Conservation (phyloP, 1,140 invertebrate genomes). For the Drosophila navojoa region DNA sequence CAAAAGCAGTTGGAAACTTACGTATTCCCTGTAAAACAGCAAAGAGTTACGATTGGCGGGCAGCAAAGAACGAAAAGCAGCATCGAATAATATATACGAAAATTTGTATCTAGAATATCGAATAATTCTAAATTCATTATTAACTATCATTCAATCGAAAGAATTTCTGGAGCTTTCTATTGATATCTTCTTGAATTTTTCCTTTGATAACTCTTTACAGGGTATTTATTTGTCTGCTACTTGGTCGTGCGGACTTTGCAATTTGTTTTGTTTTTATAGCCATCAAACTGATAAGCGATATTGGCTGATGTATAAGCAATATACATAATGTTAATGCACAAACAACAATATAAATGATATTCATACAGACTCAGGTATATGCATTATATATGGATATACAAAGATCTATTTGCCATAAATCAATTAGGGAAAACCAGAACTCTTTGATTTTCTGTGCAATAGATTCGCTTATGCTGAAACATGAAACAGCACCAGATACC, state of each 20-base stretch:
- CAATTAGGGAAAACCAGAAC: not conserved
- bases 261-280: slow-evolving; percentile 5
- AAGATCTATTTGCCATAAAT: not conserved
- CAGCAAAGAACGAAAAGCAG: too few relatives aligned
- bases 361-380: not conserved
- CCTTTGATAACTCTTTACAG: not conserved
- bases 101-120: too few relatives aligned
- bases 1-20: too few relatives aligned
- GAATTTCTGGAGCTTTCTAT: not conserved
- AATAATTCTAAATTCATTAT: too few relatives aligned
- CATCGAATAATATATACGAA: too few relatives aligned
- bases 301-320: slow-evolving; percentile 11
- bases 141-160: not conserved
- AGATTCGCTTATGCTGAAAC: not conserved
- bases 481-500: too few relatives aligned
- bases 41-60: too few relatives aligned
- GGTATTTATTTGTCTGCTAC: not conserved
- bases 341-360: slow-evolving; percentile 1
- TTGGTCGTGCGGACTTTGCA: not conserved
- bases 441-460: not conserved
- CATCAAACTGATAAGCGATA: slow-evolving; percentile 11
- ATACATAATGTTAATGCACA: slow-evolving; percentile 6
- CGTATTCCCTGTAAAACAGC: too few relatives aligned
- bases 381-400: not conserved
- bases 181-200: not conserved